A percentile compares a stretch with the other conserved stretches of the same genome.
These are phyloP conservation scores for Propithecus perrieri DNA, from an alignment of 2,797 vertebrate species.

Conservation along the genomic window DNA sequence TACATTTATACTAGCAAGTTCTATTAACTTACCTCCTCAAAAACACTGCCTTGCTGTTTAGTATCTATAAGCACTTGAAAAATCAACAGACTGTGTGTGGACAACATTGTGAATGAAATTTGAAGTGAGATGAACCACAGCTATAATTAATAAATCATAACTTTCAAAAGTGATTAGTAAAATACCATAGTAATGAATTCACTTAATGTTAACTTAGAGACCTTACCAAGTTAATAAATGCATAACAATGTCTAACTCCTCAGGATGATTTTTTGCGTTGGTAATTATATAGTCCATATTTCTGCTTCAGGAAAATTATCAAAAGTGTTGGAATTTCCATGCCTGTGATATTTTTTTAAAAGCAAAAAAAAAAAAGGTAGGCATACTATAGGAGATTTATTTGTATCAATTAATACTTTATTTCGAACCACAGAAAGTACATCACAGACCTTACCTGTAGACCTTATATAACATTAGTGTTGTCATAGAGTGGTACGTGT, in stretches of 20 bases:
- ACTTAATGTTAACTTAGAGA: slow-evolving; percentile 42
- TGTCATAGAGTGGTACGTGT: neutral
- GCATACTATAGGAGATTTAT: neutral
- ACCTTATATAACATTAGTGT: slow-evolving; percentile 14
- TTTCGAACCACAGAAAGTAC: slow-evolving; percentile 42
- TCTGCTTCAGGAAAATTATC: slow-evolving; percentile 44
- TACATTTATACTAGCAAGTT: slow-evolving; percentile 59
- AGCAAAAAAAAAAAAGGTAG: neutral
- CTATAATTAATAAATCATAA: slow-evolving; percentile 77
- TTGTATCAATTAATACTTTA: slow-evolving; percentile 27
- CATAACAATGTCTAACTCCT: slow-evolving; percentile 17
- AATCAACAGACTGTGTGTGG: slow-evolving; percentile 76
- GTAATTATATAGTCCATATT: slow-evolving; percentile 7
- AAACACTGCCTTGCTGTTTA: slow-evolving; percentile 60
- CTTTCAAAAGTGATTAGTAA: slow-evolving; percentile 70
- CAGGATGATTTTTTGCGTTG: slow-evolving; percentile 18
- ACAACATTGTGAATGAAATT: slow-evolving; percentile 80
- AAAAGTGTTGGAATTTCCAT: slow-evolving; percentile 16
- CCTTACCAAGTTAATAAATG: slow-evolving; percentile 28
- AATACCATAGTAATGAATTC: slow-evolving; percentile 42
- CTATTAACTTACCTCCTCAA: slow-evolving; percentile 62
- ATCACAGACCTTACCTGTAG: neutral
- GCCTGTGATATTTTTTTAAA: neutral
- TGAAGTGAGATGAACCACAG: slow-evolving; percentile 70
- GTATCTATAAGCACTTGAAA: slow-evolving; percentile 67